These are phyloP conservation scores for Arenaria interpres DNA, from an alignment of 2,113 vertebrate species.

Conservation along the genomic window DNA sequence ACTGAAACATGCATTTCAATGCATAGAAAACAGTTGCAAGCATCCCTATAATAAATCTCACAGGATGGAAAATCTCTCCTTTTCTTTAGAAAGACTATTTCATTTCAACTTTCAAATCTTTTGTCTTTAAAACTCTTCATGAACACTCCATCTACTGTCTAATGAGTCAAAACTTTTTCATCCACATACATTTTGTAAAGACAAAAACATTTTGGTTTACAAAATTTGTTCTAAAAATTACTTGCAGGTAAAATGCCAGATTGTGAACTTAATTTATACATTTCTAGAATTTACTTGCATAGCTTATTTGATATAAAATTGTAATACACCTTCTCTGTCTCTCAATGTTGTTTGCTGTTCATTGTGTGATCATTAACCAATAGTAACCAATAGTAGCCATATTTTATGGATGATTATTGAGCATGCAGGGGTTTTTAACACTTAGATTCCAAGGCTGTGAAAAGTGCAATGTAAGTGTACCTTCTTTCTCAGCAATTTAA, in stretches of 20 bases:
- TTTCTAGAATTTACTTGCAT: neutral
- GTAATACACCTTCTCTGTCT: neutral
- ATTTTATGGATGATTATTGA: neutral
- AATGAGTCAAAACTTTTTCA: neutral
- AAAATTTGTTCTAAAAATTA: neutral
- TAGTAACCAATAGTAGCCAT: neutral
- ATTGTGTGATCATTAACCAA: neutral
- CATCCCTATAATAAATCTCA: neutral
- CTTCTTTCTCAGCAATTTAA: neutral
- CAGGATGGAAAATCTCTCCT: neutral
- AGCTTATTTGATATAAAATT: neutral
- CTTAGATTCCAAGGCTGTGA: neutral
- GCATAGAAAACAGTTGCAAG: neutral
- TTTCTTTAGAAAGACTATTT: neutral
- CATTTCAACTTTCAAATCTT: neutral
- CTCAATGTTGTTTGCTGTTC: neutral
- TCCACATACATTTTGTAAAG: neutral
- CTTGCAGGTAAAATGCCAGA: neutral
- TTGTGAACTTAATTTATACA: neutral
- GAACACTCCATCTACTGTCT: accelerated
- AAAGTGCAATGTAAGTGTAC: neutral
- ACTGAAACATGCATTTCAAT: neutral
- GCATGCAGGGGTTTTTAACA: accelerated
- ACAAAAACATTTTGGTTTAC: neutral
- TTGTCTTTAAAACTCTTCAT: neutral